These are phyloP conservation scores for Metopia argyrocephala DNA, from an alignment of 2,888 invertebrate species.

Conservation along the genomic window DNA sequence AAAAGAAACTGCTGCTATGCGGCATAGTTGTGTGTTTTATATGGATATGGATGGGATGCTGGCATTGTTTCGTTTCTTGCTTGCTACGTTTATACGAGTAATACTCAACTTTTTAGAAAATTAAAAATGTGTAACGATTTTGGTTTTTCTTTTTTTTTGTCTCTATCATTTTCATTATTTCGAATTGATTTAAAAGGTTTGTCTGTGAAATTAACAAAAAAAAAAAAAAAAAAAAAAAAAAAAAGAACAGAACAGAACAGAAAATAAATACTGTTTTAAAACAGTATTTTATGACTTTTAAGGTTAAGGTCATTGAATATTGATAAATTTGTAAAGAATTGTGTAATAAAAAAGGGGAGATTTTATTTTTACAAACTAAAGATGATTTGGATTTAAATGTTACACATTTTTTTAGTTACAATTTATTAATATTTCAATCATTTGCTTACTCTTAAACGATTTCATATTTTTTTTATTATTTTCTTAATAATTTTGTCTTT, in stretches of 20 bases:
- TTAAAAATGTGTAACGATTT: slow-evolving; percentile 43
- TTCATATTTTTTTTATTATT: too few species aligned
- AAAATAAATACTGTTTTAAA: not conserved
- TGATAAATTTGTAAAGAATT: too few species aligned
- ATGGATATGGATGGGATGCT: too few species aligned
- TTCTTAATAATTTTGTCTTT: not conserved
- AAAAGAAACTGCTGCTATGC: slow-evolving; percentile 38
- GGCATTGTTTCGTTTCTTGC: not conserved
- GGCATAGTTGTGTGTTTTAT: not conserved
- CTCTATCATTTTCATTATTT: not conserved
- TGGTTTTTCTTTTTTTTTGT: not conserved
- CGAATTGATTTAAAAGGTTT: slow-evolving; percentile 4
- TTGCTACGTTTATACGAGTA: not conserved
- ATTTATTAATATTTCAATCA: too few species aligned
- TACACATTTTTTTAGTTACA: too few species aligned
- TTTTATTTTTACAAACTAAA: too few species aligned
- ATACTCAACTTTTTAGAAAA: slow-evolving; percentile 41
- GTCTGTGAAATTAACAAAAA: not conserved
- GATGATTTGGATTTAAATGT: not conserved
- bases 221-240: too few species aligned
- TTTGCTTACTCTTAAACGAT: too few species aligned
- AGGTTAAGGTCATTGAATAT: slow-evolving; percentile 53
- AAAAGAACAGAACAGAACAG: too few species aligned
- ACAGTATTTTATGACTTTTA: not conserved
- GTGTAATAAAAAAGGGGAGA: too few species aligned